Evolutionary conservation across 2,888 invertebrate species (phyloP), one percentile per base, ranked within the genome.

Genomic region (Drosophila nigritarsus): DNA sequence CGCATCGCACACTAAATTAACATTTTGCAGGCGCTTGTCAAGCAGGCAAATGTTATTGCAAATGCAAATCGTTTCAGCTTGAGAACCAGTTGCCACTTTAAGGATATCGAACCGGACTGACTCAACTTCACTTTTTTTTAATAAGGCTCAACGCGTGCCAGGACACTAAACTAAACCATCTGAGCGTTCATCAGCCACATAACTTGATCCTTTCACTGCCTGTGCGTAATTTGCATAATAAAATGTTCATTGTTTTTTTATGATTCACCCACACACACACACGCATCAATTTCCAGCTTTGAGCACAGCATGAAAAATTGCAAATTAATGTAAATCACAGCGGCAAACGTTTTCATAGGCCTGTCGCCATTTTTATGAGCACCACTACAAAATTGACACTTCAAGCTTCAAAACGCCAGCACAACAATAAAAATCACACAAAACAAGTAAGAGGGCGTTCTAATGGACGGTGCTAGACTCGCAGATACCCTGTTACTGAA

Each of bases 271-370:
- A 67, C 65, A 63, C 61, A 34, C 64, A 55, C 64, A 24, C 58
- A 61, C 67, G 67, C 80, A 84, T 88, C 86, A 85, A 86, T 81
- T 82, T 83, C 77, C 66, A 78, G 82, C 71, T 75, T 55, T 55
- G 78, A 71, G 80, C 90, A 75, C 91, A 90, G 91, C 91, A 82
- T 91, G 91, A 91, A 88, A 90, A 91, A 91, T 91, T 83, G 91
- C 90, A 88, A 91, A 91, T 91, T 91, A 91, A 91, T 91, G 91
- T 91, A 91, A 91, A 91, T 91, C 91, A 74, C 83, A 81, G 80
- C 71, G 56, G 65, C 64, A 75, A 75, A 66, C 55, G 50, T 67
- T 74, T 75, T 69, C 65, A 71, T 83, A 71, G 83, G 65, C 70
- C 32, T 63, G 60, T 59, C 42, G 59, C 75, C 73, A 88, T 86